Evolutionary conservation across 2,888 invertebrate genomes (phyloP).

Genomic region (Melanostoma scalare): DNA sequence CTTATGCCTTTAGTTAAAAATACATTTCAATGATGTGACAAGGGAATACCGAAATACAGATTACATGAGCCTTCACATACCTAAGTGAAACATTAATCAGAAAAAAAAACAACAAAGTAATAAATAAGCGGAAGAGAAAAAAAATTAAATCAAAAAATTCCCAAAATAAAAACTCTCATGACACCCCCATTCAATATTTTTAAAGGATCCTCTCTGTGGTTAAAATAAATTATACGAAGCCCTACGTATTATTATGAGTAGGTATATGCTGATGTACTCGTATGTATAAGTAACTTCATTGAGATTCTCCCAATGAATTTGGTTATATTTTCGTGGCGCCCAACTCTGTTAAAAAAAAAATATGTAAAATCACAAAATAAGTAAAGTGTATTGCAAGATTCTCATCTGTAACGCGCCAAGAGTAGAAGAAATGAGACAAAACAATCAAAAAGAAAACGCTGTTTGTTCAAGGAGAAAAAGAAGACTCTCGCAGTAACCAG

Average conservation of each 20-base stretch:
- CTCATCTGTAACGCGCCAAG: constrained; percentile 4
- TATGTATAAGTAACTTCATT: constrained; percentile 1
- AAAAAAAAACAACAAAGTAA: constrained; percentile 10
- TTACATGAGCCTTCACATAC: constrained; percentile 1
- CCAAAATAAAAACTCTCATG: constrained; percentile 7
- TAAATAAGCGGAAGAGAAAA: constrained; percentile 11
- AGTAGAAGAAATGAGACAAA: constrained; percentile 5
- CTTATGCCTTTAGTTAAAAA: constrained; percentile 11
- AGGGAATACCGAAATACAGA: neutral
- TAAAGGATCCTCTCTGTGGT: constrained; percentile 14
- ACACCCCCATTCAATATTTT: neutral
- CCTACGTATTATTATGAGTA: no score
- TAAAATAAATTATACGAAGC: neutral
- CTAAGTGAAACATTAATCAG: constrained; percentile 23
- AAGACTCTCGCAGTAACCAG: neutral
- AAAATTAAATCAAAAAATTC: neutral
- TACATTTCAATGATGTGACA: constrained; percentile 17
- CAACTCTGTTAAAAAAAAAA: neutral
- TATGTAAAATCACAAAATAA: constrained; percentile 13
- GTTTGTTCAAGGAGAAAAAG: constrained; percentile 3
- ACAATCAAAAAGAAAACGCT: neutral
- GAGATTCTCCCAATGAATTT: constrained; percentile 21
- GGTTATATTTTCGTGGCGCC: neutral
- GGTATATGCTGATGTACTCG: no score
- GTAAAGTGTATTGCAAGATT: constrained; percentile 17